phyloP scores from a whole-genome alignment of 2,113 vertebrate genomes.

The Sinocyclocheilus maitianheensis region DNA sequence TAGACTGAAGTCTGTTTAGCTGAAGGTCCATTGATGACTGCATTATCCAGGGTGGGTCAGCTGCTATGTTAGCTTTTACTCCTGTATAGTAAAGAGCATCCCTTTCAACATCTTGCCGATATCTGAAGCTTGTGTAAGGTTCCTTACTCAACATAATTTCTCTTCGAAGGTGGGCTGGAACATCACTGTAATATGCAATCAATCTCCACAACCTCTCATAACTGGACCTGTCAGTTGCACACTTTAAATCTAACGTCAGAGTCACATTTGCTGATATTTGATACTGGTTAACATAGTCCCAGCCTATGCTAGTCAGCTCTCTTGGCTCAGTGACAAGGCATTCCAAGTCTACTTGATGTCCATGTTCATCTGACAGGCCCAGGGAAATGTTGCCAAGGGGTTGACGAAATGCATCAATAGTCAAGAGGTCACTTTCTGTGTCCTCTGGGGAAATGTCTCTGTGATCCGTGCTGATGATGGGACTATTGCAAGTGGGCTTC shows the following conservation, averaged over 20 bases:
- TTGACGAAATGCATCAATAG: slow-evolving; percentile 64
- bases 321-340: slow-evolving; percentile 75
- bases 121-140: slow-evolving; percentile 71
- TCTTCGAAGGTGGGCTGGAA: slow-evolving; percentile 81
- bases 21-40: slow-evolving; percentile 80
- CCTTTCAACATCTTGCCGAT: slow-evolving; percentile 79
- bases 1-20: slow-evolving; percentile 82
- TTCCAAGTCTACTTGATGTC: slow-evolving; percentile 79
- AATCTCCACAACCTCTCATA: slow-evolving; percentile 89
- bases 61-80: slow-evolving; percentile 76
- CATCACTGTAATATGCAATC: slow-evolving; percentile 90
- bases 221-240: slow-evolving; percentile 79
- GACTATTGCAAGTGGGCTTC: slow-evolving; percentile 76
- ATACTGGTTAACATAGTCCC: slow-evolving; percentile 73
- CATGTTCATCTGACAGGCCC: slow-evolving; percentile 86
- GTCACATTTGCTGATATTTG: slow-evolving; percentile 78
- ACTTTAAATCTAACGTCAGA: slow-evolving; percentile 78
- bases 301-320: slow-evolving; percentile 64
- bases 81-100: slow-evolving; percentile 88
- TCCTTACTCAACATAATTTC: slow-evolving; percentile 69
- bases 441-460: slow-evolving; percentile 62
- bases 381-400: slow-evolving; percentile 79
- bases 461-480: slow-evolving; percentile 74
- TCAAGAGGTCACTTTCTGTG: slow-evolving; percentile 55
- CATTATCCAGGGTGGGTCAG: slow-evolving; percentile 85